These are phyloP conservation scores for Sialia sialis DNA, from an alignment of 2,113 vertebrate species.

Conservation along the genomic window DNA sequence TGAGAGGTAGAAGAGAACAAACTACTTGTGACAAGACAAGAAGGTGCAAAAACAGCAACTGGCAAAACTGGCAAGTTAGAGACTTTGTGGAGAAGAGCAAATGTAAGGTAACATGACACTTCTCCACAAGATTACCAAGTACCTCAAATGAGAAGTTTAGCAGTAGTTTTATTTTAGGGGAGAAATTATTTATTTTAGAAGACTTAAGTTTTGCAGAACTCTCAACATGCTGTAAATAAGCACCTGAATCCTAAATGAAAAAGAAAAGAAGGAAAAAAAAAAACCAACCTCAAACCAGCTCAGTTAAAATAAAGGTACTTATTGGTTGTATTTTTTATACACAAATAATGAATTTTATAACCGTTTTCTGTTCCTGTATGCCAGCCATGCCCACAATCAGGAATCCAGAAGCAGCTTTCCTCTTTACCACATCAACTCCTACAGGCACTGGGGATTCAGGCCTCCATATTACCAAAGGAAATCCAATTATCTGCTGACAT, in stretches of 20 bases:
- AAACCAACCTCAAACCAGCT: background rate
- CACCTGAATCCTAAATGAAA: background rate
- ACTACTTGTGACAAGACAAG: background rate
- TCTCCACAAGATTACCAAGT: background rate
- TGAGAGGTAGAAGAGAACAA: background rate
- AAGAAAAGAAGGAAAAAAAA: background rate
- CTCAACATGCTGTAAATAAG: background rate
- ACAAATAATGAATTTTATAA: background rate
- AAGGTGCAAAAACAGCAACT: background rate
- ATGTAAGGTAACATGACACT: background rate
- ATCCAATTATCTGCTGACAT: conserved; percentile 41
- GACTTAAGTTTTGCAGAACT: background rate
- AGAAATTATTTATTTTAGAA: background rate
- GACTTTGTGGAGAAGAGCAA: background rate
- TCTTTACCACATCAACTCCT: background rate
- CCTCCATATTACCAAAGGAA: background rate
- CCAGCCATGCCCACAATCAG: background rate
- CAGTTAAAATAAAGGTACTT: background rate
- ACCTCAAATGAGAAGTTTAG: background rate
- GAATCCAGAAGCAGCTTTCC: background rate
- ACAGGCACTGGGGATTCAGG: background rate
- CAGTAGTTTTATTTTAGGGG: background rate
- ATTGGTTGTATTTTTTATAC: background rate
- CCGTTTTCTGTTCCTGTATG: background rate
- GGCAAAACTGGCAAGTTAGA: background rate